A percentile compares a stretch with the other conserved stretches of the same genome.
phyloP scores from a whole-genome alignment of 2,888 invertebrate species.

The Hecatera dysodea region DNA sequence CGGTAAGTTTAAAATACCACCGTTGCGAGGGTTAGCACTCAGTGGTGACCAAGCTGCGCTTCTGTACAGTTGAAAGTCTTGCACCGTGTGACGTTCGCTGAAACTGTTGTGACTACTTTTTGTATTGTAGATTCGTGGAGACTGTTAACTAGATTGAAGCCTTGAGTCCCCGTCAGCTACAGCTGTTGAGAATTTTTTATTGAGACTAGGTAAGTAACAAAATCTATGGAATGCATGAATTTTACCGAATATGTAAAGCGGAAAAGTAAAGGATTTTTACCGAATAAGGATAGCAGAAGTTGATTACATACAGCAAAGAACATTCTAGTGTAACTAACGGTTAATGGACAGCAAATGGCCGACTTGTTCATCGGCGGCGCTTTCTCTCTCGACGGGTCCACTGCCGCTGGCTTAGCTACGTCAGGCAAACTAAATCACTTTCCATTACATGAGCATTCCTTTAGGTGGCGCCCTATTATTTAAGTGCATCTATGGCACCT shows the following conservation, averaged over 20 bases:
- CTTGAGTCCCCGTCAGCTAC: conserved; percentile 69
- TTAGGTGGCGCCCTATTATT: conserved; percentile 37
- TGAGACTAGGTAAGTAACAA: conserved; percentile 78
- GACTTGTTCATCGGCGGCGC: conserved; percentile 79
- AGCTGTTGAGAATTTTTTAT: conserved; percentile 70
- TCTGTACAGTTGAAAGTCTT: conserved; percentile 74
- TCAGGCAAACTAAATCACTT: conserved; percentile 71
- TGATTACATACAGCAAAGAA: conserved; percentile 46
- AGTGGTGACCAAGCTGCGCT: conserved; percentile 85
- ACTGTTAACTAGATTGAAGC: conserved; percentile 63
- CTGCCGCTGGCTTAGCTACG: conserved; percentile 46
- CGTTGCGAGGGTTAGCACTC: conserved; percentile 80
- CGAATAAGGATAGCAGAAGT: conserved; percentile 50
- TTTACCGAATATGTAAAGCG: conserved; percentile 44
- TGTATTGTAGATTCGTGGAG: conserved; percentile 80
- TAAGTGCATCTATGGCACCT: background rate
- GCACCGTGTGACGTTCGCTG: conserved; percentile 73
- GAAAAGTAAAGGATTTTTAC: conserved; percentile 50
- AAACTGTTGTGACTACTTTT: conserved; percentile 79
- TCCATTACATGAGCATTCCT: conserved; percentile 63
- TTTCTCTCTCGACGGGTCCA: conserved; percentile 80
- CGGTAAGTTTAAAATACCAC: conserved; percentile 87
- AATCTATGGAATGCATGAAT: conserved; percentile 58
- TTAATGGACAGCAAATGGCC: conserved; percentile 82
- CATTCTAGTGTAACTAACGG: conserved; percentile 68